phyloP scores from a whole-genome alignment of 2,888 invertebrate species.

The Drosophila pegasa region DNA sequence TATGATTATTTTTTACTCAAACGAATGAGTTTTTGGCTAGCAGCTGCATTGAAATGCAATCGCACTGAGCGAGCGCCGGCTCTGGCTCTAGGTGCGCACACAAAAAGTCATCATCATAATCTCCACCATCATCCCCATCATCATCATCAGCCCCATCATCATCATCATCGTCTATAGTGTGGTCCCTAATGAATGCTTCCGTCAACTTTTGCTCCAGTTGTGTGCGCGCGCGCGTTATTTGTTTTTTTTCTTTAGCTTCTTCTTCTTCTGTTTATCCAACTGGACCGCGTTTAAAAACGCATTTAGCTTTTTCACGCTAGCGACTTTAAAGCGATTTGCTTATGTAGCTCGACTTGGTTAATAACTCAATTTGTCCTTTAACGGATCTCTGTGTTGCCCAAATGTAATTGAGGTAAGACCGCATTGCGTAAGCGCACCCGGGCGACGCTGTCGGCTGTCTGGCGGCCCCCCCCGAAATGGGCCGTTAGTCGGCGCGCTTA shows the following conservation, averaged over 20 bases:
- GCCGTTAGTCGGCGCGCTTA: constrained; percentile 62
- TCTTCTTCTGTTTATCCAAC: neutral
- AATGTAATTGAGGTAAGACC: constrained; percentile 46
- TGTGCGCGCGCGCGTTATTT: neutral
- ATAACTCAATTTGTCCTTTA: constrained; percentile 60
- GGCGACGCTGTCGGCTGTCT: constrained; percentile 15
- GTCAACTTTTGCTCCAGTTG: constrained; percentile 50
- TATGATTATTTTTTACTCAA: constrained; percentile 31
- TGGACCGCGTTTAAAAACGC: constrained; percentile 53
- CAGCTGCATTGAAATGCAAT: constrained; percentile 50
- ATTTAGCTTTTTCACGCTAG: constrained; percentile 47
- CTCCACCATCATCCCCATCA: neutral
- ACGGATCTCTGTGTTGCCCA: constrained; percentile 31
- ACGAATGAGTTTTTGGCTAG: constrained; percentile 52
- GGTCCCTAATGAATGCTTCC: constrained; percentile 57
- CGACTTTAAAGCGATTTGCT: constrained; percentile 29
- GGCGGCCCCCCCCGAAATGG: constrained; percentile 26
- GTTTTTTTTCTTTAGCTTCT: neutral
- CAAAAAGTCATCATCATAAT: constrained; percentile 39
- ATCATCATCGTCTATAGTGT: constrained; percentile 28
- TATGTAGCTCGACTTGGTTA: constrained; percentile 19
- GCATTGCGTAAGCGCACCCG: constrained; percentile 31
- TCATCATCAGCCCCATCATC: constrained; percentile 11
- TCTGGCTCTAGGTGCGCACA: constrained; percentile 42
- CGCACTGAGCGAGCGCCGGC: constrained; percentile 17